These are phyloP conservation scores for Proterorhinus semilunaris DNA, from an alignment of 2,113 vertebrate species.

Conservation along the genomic window DNA sequence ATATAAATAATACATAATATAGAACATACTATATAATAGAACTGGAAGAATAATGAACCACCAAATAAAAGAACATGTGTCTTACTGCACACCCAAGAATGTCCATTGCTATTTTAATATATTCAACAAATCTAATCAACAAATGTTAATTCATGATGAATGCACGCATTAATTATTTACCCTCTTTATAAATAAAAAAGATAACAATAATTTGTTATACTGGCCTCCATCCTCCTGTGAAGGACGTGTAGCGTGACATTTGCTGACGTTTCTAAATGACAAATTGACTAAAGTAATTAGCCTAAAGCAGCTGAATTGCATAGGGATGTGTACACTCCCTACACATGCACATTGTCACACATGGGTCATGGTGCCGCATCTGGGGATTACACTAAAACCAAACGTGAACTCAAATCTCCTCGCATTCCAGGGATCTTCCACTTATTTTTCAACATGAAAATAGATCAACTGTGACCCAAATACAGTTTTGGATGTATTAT, in stretches of 20 bases:
- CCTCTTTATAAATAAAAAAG: too few species aligned
- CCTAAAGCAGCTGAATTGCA: not conserved
- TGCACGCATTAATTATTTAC: too few species aligned
- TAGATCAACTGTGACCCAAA: conserved; percentile 33
- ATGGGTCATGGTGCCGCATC: conserved; percentile 29
- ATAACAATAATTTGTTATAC: too few species aligned
- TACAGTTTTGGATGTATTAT: conserved; percentile 12
- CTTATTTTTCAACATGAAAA: conserved; percentile 23
- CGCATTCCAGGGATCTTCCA: conserved; percentile 25
- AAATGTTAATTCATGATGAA: too few species aligned
- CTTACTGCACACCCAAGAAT: too few species aligned
- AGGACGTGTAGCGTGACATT: conserved; percentile 13
- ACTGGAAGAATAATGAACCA: conserved; percentile 27
- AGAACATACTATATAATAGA: conserved; percentile 8
- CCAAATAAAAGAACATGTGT: too few species aligned
- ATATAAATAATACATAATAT: too few species aligned
- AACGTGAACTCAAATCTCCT: conserved; percentile 59
- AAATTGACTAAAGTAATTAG: conserved; percentile 9
- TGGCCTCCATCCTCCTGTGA: conserved; percentile 23
- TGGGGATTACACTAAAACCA: conserved; percentile 56
- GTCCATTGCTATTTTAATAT: too few species aligned
- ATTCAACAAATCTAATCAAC: too few species aligned
- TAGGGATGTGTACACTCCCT: conserved; percentile 23
- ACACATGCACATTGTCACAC: conserved; percentile 10
- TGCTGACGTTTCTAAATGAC: conserved; percentile 20